Base-by-base conservation (phyloP, 2,888 invertebrate genomes). In the Cataglyphis livida region DNA sequence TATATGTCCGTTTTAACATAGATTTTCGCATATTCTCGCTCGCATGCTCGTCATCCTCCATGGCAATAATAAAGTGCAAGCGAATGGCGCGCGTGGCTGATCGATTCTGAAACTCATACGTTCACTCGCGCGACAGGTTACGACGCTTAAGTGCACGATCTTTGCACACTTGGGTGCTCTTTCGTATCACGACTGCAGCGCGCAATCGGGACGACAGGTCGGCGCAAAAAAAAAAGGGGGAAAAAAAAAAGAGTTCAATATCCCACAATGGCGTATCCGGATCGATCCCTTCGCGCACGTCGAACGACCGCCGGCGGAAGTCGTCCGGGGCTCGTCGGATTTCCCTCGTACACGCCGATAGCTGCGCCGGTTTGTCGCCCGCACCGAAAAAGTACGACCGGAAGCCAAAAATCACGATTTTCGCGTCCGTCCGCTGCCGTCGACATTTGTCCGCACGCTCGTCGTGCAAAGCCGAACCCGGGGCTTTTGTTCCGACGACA, bases 381-480 rank as follows among this genome's bases (percentile, higher is more conserved):
- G 84, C 44, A 65, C 71, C 79, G 85, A 87, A 89, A 89, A 88
- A 88, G 76, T 83, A 84, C 64, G 78, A 21, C 86, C 90, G 89
- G 89, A 89, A 84, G 87, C 81, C 79, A 85, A 87, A 85, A 89
- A 90, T 89, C 87, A 85, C 86, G 86, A 89, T 88, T 88, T 86
- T 88, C 84, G 86, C 81, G 84, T 88, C 83, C 88, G 83, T 12
- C 83, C 79, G 76, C 62, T 79, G 82, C 7, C 83, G 84, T 83
- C 86, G 88, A 89, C 88, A 88, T 89, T 89, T 87, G 89, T 89
- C 83, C 87, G 68, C 74, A 76, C 79, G 62, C 83, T 84, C 84
- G 84, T 82, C 90, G 90, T 74, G 57, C 35, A 51, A 18, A n/a
- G 15, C 76, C 78, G 71, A 59, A 38, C 57, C 44, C 66, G 44